Evolutionary conservation across 2,888 invertebrate species (phyloP).

Genomic region (Entomobrya multifasciata): DNA sequence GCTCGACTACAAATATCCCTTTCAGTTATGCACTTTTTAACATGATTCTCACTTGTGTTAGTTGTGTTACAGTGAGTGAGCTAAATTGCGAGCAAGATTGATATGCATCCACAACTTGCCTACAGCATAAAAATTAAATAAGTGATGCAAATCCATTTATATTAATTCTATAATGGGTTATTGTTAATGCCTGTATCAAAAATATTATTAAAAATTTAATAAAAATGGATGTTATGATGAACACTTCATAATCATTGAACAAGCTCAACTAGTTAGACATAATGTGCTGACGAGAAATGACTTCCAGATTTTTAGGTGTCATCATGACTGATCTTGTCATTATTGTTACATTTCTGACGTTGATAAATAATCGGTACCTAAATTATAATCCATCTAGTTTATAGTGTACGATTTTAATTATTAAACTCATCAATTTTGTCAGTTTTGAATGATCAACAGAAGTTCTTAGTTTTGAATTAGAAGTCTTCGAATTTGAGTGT

Average conservation of each 20-base stretch:
- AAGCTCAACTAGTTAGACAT: conserved; percentile 22
- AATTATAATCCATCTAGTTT: not conserved
- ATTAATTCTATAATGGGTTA: not conserved
- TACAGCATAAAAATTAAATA: not conserved
- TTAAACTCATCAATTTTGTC: no score
- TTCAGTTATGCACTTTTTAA: not conserved
- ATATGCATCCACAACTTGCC: conserved; percentile 1
- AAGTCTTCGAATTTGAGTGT: no score
- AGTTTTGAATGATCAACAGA: no score
- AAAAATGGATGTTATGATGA: no score
- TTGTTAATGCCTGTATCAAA: not conserved
- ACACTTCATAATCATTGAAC: conserved; percentile 28
- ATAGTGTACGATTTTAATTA: no score
- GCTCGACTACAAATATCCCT: not conserved
- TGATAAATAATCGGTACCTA: not conserved
- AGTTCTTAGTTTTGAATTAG: no score
- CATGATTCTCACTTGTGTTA: not conserved
- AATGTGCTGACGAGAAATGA: conserved; percentile 24
- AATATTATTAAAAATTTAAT: no score
- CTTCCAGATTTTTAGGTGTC: conserved; percentile 31
- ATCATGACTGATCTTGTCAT: conserved; percentile 32
- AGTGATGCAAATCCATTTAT: not conserved
- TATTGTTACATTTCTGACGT: conserved; percentile 10
- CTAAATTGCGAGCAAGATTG: conserved; percentile 1
- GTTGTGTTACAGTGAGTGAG: no score